phyloP scores from a whole-genome alignment of 2,113 vertebrate species.

The Phalacrocorax carbo region DNA sequence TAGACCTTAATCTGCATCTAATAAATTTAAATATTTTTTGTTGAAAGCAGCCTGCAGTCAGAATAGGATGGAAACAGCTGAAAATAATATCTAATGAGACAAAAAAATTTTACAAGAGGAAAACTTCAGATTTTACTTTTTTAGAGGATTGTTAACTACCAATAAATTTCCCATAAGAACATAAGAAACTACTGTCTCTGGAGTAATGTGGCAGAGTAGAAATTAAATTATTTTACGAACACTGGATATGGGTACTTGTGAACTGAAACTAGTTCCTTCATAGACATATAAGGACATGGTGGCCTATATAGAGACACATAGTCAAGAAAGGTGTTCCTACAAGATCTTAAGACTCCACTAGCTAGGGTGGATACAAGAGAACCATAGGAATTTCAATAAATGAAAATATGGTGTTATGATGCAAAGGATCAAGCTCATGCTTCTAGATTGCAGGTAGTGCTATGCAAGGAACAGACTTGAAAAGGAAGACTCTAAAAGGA shows the following conservation, averaged over 20 bases:
- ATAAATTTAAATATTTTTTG: background rate
- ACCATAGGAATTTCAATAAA: background rate
- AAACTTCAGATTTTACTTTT: background rate
- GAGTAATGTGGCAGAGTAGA: background rate
- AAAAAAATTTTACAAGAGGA: background rate
- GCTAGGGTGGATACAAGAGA: background rate
- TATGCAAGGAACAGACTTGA: background rate
- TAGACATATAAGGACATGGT: background rate
- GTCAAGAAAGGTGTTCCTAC: background rate
- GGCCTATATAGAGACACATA: background rate
- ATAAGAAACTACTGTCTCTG: background rate
- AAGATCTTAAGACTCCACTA: background rate
- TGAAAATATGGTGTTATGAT: background rate
- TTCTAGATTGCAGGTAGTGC: background rate
- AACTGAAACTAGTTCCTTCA: background rate
- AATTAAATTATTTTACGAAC: background rate
- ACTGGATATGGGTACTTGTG: background rate
- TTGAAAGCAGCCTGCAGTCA: background rate
- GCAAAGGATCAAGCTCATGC: background rate
- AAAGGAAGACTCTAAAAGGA: background rate
- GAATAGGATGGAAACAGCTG: background rate
- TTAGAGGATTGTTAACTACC: background rate
- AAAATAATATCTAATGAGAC: background rate
- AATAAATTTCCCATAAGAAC: background rate
- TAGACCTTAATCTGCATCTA: background rate